phyloP scores from a whole-genome alignment of 2,113 vertebrate genomes.

The Hirundichthys speculiger region DNA sequence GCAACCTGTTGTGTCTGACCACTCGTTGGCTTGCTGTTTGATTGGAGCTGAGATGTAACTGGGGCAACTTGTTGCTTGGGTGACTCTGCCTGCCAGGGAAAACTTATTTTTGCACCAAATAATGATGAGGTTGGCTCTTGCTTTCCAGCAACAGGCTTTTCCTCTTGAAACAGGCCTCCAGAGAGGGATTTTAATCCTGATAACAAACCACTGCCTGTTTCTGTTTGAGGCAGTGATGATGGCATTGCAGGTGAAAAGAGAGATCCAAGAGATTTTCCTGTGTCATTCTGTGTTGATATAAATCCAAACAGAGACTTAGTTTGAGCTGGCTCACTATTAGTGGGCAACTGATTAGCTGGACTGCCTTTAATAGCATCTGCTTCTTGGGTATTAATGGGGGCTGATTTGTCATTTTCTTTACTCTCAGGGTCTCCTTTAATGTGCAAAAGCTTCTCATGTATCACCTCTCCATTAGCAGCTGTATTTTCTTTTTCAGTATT shows the following conservation, averaged over 20 bases:
- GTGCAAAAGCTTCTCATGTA: constrained; percentile 54
- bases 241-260: constrained; percentile 82
- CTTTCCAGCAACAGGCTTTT: constrained; percentile 67
- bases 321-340: constrained; percentile 57
- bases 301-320: constrained; percentile 80
- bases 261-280: constrained; percentile 84
- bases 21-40: constrained; percentile 55
- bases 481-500: constrained; percentile 34
- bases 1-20: constrained; percentile 46
- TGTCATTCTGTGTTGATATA: constrained; percentile 77
- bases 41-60: constrained; percentile 74
- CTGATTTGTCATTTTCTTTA: constrained; percentile 50
- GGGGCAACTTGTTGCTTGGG: constrained; percentile 62
- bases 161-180: constrained; percentile 87
- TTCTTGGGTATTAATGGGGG: constrained; percentile 8
- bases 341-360: constrained; percentile 39
- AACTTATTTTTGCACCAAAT: constrained; percentile 86
- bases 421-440: constrained; percentile 56
- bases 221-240: constrained; percentile 60
- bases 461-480: constrained; percentile 38
- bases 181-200: constrained; percentile 90
- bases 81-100: constrained; percentile 82
- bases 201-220: constrained; percentile 80
- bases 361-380: constrained; percentile 4
- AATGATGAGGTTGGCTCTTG: constrained; percentile 74